Conservation (phyloP, 1,140 invertebrate species). For the Drosophila funebris region DNA sequence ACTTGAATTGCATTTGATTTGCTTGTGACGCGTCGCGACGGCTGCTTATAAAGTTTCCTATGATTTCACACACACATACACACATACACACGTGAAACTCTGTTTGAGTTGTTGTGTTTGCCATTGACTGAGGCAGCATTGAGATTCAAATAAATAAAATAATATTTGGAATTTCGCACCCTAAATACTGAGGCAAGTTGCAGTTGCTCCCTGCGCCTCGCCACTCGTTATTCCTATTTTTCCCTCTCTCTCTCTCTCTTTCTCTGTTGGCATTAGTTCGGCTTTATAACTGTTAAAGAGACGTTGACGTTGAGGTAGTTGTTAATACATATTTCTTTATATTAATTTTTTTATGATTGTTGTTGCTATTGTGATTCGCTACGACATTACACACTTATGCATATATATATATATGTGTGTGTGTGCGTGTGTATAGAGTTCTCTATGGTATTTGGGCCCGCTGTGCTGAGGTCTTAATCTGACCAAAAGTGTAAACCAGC, state of each 20-base stretch:
- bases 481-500: conserved; percentile 67
- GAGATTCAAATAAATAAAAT: conserved; percentile 83
- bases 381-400: conserved; percentile 59
- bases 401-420: neutral
- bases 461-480: conserved; percentile 81
- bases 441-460: conserved; percentile 15
- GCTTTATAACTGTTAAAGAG: conserved; percentile 71
- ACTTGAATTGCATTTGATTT: conserved; percentile 59
- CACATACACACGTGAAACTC: conserved; percentile 25
- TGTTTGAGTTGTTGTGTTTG: conserved; percentile 54
- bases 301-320: conserved; percentile 62
- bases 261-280: conserved; percentile 59
- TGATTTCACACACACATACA: conserved; percentile 15
- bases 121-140: conserved; percentile 40
- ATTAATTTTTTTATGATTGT: conserved; percentile 66
- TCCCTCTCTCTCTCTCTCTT: neutral
- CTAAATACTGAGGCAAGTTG: conserved; percentile 53
- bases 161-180: conserved; percentile 82
- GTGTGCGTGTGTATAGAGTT: neutral
- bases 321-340: conserved; percentile 59
- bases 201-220: neutral
- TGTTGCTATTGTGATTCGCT: conserved; percentile 82
- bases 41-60: conserved; percentile 43
- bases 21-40: conserved; percentile 15
- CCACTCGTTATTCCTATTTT: neutral